Evolutionary conservation across 2,888 invertebrate species (phyloP).

Genomic region (Andrena fulva): DNA sequence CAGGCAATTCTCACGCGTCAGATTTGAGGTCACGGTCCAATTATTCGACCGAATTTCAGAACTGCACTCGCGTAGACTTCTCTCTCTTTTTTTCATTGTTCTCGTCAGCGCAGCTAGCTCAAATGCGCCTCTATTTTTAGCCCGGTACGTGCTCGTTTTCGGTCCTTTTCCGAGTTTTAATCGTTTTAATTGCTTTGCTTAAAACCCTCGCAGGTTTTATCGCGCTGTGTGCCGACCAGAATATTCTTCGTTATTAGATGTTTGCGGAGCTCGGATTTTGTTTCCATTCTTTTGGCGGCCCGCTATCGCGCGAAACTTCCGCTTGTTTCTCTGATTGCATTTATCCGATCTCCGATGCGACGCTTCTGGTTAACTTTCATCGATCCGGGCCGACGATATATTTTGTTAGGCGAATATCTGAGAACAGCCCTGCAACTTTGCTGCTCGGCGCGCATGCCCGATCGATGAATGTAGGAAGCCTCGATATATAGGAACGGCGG

Average conservation of each 20-base stretch:
- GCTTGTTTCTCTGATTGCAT: not conserved
- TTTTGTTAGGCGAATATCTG: not conserved
- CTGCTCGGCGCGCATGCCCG: not conserved
- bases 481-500: not conserved
- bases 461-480: slow-evolving; percentile 22
- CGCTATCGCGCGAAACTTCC: not conserved
- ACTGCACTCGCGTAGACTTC: slow-evolving; percentile 15
- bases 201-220: slow-evolving; percentile 11
- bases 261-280: slow-evolving; percentile 7
- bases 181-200: slow-evolving; percentile 51
- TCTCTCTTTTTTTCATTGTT: slow-evolving; percentile 6
- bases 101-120: not conserved
- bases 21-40: slow-evolving; percentile 50
- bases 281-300: not conserved
- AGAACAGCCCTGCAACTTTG: not conserved
- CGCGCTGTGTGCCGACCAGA: not conserved
- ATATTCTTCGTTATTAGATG: slow-evolving; percentile 36
- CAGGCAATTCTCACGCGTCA: slow-evolving; percentile 45
- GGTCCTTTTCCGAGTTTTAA: slow-evolving; percentile 41
- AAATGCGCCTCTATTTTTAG: slow-evolving; percentile 29
- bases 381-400: not conserved
- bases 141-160: slow-evolving; percentile 27
- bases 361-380: slow-evolving; percentile 1
- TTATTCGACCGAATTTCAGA: slow-evolving; percentile 55
- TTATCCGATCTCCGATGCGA: slow-evolving; percentile 7